Percentiles rank a stretch among this genome's conserved stretches.
Evolutionary conservation across 2,113 vertebrate genomes (phyloP).

Genomic region (Austrofundulus limnaeus): DNA sequence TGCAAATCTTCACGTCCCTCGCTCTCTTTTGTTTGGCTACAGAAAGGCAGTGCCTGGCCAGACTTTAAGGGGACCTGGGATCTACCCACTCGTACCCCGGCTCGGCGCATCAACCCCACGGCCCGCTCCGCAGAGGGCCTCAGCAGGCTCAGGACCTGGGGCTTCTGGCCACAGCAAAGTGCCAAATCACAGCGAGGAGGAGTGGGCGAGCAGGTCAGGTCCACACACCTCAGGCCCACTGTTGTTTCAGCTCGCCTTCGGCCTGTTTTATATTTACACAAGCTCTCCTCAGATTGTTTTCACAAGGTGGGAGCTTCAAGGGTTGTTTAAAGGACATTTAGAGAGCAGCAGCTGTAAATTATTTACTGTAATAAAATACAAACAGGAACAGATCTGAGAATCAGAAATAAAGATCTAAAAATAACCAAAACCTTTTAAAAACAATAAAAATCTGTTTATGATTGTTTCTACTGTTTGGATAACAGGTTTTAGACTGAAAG

Average conservation of each 20-base stretch:
- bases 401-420: no score
- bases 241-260: no score
- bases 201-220: conserved; percentile 26
- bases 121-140: conserved; percentile 65
- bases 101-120: conserved; percentile 55
- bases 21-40: conserved; percentile 8
- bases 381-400: no score
- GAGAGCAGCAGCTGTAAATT: no score
- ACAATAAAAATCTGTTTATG: no score
- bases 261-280: neutral
- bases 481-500: no score
- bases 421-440: no score
- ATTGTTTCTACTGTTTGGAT: no score
- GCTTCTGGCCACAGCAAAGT: conserved; percentile 20
- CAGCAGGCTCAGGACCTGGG: conserved; percentile 55
- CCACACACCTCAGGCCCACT: neutral
- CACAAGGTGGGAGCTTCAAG: neutral
- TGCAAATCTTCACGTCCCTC: conserved; percentile 3
- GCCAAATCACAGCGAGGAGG: conserved; percentile 19
- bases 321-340: no score
- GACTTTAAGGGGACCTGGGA: conserved; percentile 79
- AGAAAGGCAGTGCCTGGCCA: conserved; percentile 66
- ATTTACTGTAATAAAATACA: no score
- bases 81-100: conserved; percentile 62
- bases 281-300: neutral